Evolutionary conservation across 2,113 vertebrate genomes (phyloP).

Genomic region (Synodontis membranacea): DNA sequence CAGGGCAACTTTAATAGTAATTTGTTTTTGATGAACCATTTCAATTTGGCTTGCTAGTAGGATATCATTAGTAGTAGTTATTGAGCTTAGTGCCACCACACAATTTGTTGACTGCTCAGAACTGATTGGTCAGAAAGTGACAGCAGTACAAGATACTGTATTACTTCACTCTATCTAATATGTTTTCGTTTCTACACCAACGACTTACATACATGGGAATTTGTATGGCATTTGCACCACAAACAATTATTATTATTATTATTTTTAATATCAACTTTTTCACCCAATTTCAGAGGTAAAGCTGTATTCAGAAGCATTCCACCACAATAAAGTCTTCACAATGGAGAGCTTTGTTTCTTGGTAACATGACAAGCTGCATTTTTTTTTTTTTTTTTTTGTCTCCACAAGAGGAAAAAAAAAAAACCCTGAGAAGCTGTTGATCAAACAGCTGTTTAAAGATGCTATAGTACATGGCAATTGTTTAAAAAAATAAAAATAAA

Average conservation of each 20-base stretch:
- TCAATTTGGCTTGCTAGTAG: neutral
- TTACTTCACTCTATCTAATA: neutral
- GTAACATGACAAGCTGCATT: neutral
- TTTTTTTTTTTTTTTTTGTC: neutral
- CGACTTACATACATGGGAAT: neutral
- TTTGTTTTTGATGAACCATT: constrained; percentile 15
- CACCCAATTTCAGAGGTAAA: neutral
- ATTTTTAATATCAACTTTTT: too few relatives aligned
- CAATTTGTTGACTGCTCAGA: neutral
- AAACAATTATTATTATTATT: too few relatives aligned
- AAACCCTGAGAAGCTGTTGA: neutral
- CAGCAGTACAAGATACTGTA: neutral
- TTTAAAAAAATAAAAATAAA: too few relatives aligned
- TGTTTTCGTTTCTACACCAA: neutral
- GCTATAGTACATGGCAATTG: too few relatives aligned
- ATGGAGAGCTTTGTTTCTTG: neutral
- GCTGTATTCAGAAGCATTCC: neutral
- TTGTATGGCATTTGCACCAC: neutral
- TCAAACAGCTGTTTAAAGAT: neutral
- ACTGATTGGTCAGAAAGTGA: neutral
- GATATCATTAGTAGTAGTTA: neutral
- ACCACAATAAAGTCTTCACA: neutral
- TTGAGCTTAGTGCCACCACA: neutral
- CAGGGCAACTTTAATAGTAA: constrained; percentile 3
- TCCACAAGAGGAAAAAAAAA: neutral